Evolutionary conservation across 1,140 invertebrate genomes (phyloP).

Genomic region (Bursaphelenchus mucronatus): DNA sequence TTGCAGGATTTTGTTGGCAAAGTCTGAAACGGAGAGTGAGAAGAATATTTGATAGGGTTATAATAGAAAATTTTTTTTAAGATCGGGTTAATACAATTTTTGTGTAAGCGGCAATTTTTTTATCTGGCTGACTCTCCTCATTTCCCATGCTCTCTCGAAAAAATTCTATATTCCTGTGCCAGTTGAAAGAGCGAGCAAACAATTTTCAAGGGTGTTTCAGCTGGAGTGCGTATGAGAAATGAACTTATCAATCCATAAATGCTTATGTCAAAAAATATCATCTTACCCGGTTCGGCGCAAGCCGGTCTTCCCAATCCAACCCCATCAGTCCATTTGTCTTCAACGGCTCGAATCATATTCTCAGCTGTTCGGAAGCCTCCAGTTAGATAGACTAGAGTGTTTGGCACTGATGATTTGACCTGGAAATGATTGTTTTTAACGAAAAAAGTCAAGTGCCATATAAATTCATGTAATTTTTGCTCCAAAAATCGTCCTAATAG

Average conservation of each 20-base stretch:
- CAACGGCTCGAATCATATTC: constrained; percentile 21
- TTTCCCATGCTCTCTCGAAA: no score
- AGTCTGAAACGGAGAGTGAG: no score
- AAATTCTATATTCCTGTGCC: no score
- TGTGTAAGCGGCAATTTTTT: not conserved
- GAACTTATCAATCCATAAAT: no score
- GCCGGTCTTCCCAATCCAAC: constrained; percentile 31
- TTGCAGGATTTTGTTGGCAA: no score
- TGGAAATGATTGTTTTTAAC: constrained; percentile 13
- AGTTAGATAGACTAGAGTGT: constrained; percentile 23
- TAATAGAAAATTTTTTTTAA: no score
- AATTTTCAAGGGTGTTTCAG: no score
- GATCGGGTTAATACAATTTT: no score
- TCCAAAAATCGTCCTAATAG: constrained; percentile 4
- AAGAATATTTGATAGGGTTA: no score
- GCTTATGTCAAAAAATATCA: not conserved
- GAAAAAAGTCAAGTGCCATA: constrained; percentile 23
- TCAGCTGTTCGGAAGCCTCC: constrained; percentile 28
- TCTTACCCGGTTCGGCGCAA: constrained; percentile 14
- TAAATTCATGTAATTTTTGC: constrained; percentile 20
- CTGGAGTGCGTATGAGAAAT: no score
- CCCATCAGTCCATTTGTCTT: constrained; percentile 20
- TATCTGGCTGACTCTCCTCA: no score
- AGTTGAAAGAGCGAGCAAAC: no score
- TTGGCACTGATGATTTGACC: constrained; percentile 16